Evolutionary conservation across 2,113 vertebrate species (phyloP).

Genomic region (Oostethus manadensis): DNA sequence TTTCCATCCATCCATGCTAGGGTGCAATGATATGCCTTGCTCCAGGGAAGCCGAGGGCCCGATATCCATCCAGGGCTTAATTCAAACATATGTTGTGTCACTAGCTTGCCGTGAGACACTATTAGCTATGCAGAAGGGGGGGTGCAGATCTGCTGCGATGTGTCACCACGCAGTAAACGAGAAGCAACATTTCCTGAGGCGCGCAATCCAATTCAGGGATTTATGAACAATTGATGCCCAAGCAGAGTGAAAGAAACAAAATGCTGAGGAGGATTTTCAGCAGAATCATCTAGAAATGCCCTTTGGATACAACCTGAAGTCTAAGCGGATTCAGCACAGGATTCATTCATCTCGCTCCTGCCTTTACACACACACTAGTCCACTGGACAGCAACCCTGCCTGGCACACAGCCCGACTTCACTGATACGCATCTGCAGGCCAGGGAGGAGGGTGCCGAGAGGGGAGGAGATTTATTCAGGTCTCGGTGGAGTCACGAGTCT

Average conservation of each 20-base stretch:
- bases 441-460: conserved; percentile 1
- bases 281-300: background rate
- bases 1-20: no score
- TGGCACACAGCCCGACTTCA: conserved; percentile 19
- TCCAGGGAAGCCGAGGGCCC: no score
- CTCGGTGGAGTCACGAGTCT: conserved; percentile 28
- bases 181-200: background rate
- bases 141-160: background rate
- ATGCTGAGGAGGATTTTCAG: conserved; percentile 10
- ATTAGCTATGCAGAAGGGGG: no score
- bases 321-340: conserved; percentile 28
- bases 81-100: no score
- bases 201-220: background rate
- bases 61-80: no score
- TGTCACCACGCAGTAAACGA: background rate
- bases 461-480: conserved; percentile 33
- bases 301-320: background rate
- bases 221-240: background rate
- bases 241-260: background rate
- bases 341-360: conserved; percentile 43
- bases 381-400: conserved; percentile 32
- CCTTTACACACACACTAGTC: conserved; percentile 27
- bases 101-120: no score
- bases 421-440: conserved; percentile 14
- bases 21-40: no score